Evolutionary conservation across 2,888 invertebrate species (phyloP).

Genomic region (Craniophora ligustri): DNA sequence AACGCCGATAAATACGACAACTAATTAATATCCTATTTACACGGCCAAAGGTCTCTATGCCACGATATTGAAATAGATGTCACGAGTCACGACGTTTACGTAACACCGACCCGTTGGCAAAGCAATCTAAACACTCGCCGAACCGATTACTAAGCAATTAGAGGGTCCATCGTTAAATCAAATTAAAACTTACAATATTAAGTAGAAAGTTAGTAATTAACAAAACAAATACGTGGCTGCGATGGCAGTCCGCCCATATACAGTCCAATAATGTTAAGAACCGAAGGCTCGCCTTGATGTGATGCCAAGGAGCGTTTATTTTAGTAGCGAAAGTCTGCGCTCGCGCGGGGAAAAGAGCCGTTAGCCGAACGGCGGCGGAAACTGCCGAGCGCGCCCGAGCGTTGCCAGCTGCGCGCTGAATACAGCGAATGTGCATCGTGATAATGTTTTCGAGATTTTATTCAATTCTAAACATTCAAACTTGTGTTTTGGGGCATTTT

Average conservation of each 20-base stretch:
- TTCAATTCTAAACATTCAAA: slow-evolving; percentile 10
- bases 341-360: slow-evolving; percentile 81
- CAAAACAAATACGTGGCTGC: slow-evolving; percentile 37
- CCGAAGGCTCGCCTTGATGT: slow-evolving; percentile 86
- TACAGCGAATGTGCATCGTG: slow-evolving; percentile 62
- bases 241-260: slow-evolving; percentile 77
- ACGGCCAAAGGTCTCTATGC: slow-evolving; percentile 28
- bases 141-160: slow-evolving; percentile 41
- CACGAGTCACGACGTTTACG: slow-evolving; percentile 35
- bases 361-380: slow-evolving; percentile 80
- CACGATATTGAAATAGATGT: slow-evolving; percentile 37
- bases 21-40: slow-evolving; percentile 32
- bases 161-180: slow-evolving; percentile 21
- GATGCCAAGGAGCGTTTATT: slow-evolving; percentile 87
- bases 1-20: slow-evolving; percentile 8
- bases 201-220: slow-evolving; percentile 50
- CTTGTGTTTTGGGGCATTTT: slow-evolving; percentile 22
- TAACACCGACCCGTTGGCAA: slow-evolving; percentile 24
- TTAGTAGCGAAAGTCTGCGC: slow-evolving; percentile 85
- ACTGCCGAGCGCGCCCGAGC: slow-evolving; percentile 75
- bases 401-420: slow-evolving; percentile 63
- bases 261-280: slow-evolving; percentile 75
- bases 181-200: slow-evolving; percentile 31
- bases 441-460: slow-evolving; percentile 20
- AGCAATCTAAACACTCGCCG: slow-evolving; percentile 21